phyloP scores from a whole-genome alignment of 2,797 vertebrate species.

The Coccyzus lansbergi region DNA sequence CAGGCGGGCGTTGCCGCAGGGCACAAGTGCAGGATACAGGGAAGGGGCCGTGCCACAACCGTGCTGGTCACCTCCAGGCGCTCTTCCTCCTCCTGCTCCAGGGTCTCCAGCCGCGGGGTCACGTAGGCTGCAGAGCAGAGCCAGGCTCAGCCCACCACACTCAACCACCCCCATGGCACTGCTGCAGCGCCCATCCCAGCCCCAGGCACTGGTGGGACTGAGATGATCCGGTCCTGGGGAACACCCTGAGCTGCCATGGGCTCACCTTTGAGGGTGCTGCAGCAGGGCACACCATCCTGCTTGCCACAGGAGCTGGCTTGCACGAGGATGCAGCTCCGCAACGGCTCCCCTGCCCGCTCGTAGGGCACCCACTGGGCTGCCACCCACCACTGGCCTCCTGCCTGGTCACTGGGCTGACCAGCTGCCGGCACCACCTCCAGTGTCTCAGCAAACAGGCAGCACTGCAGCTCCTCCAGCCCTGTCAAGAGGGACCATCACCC shows the following conservation, averaged over 20 bases:
- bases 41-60: not conserved
- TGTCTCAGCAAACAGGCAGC: slow-evolving; percentile 84
- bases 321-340: slow-evolving; percentile 80
- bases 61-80: slow-evolving; percentile 81
- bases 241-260: too few species aligned
- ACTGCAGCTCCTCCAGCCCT: slow-evolving; percentile 82
- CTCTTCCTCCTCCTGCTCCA: slow-evolving; percentile 88
- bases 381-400: slow-evolving; percentile 81
- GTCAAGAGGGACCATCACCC: not conserved
- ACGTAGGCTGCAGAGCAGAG: slow-evolving; percentile 80
- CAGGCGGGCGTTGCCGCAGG: not conserved
- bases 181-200: not conserved
- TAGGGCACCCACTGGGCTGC: slow-evolving; percentile 76
- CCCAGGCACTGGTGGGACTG: fast-evolving
- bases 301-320: slow-evolving; percentile 79
- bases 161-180: not conserved
- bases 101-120: slow-evolving; percentile 81
- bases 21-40: not conserved
- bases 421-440: slow-evolving; percentile 79
- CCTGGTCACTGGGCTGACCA: not conserved
- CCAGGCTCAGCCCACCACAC: not conserved
- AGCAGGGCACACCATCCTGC: slow-evolving; percentile 78
- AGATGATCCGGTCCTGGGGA: not conserved
- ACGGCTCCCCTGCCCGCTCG: not conserved
- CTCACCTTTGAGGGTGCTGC: slow-evolving; percentile 86